Evolutionary conservation across 2,888 invertebrate genomes (phyloP), one percentile per base, ranked within the genome.

Genomic region (Acronicta leporina): DNA sequence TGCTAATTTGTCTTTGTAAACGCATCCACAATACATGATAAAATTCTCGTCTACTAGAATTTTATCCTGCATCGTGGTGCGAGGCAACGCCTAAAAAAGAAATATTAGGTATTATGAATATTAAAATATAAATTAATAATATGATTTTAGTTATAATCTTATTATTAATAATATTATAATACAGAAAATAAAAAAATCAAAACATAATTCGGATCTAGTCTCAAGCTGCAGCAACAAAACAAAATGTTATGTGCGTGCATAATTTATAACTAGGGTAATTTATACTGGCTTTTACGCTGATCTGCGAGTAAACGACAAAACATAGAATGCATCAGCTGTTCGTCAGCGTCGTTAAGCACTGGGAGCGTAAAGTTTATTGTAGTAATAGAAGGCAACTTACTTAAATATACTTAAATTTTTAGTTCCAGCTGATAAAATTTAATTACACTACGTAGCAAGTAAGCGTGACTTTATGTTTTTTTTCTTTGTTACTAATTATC

Each of bases 241-340:
- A 60, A 50, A 30, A 27, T 62, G 70, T 73, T 68, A 68, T 61
- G 55, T 13, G 41, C 50, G 41, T 33, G 51, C 35, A 41, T 62
- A 68, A 73, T 51, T 73, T 69, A 16, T 48, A 43, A n/a, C 46
- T 14, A 20, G 30, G 43, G 74, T 61, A 35, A 52, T 52, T 61
- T 35, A 49, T 62, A 52, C 48, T 52, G 9, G 63, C 38, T 73
- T 68, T 68, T 50, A 50, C 52, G 16, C 20, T 47, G 63, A 68
- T 68, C 35, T 68, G 41, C 8, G 20, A 45, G 27, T 68, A 27
- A 68, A 60, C 43, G 44, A 53, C 49, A 62, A 52, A 73, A 61
- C 43, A 52, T 38, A 44, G 42, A 35, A 43, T 43, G 35, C 74
- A 46, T 49, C 74, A 73, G 49, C 42, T 52, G 63, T 43, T 53